Evolutionary conservation across 2,797 vertebrate species (phyloP), one percentile per base, ranked within the genome.

Genomic region (Glyptemys insculpta): DNA sequence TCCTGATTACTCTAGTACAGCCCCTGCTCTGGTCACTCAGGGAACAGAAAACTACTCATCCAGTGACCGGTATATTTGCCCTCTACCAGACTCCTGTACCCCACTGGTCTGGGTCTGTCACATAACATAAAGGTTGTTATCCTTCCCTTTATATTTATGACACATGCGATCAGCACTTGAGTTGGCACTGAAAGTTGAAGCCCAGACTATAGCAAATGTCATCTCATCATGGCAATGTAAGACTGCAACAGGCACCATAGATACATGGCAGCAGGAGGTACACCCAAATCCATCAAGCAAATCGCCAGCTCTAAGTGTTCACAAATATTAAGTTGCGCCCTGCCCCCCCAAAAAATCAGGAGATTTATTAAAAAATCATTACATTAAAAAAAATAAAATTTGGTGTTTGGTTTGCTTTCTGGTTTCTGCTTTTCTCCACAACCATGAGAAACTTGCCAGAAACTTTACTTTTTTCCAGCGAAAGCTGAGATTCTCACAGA

Each of bases 161-260:
- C 50, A 50, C 50, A 50, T 56, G 83, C 52, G 34, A 50, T 15
- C 31, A 25, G 44, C 37, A 56, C 56, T 6, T 76, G 86, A 86
- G 21, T 68, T 0, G 0, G 80, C 49, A 85, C 5, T 0, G 0
- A 34, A 27, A 52, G 31, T 25, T 6, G 65, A 82, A 89, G 89
- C 2, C 27, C 80, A 84, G 81, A 79, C 84, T 19, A 53, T 50
- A 34, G 49, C 65, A 50, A 37, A 68, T 85, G 37, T 10, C 56
- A 57, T 25, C 1, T 25, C 78, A 25, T n/a, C 18, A 50, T 0
- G 0, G 6, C 0, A 1, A 44, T 65, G 59, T 19, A 0, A 0
- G 47, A 52, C n/a, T 86, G 84, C 68, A 6, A 1, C 37, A 81
- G 52, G 81, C 1, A 29, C 12, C 72, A 16, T 44, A 68, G 34